Evolutionary conservation across 2,797 vertebrate genomes (phyloP), one percentile per base, ranked within the genome.

Genomic region (Helostoma temminkii): DNA sequence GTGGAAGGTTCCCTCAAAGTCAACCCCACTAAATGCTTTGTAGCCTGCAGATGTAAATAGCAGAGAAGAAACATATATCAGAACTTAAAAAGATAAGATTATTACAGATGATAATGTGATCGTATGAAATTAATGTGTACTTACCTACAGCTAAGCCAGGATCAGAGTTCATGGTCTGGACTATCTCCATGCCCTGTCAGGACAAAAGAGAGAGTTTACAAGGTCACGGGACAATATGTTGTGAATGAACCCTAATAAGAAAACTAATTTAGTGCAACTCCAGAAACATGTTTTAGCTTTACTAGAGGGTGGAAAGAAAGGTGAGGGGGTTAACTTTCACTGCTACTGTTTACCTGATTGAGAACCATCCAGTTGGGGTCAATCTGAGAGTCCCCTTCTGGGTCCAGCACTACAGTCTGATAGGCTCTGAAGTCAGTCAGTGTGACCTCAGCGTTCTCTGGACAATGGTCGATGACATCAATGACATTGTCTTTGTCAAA

Each of bases 141-240:
- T 30, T 90, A 98, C 98, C 98, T 47, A 99, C 97, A 83, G 98
- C 98, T 37, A 99, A 95, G 72, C 98, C 98, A 2, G 98, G 98
- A 85, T 99, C 98, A 6, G 98, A 99, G 93, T 99, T 99, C 97
- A 99, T 98, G 37, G 98, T 99, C 91, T 99, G 98, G 55, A 99
- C 96, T 63, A 99, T 99, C 90, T 99, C 98, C 94, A 94, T 95
- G 14, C 94, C 94, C 92, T 95, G 75, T 61, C 1, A 49, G 63
- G 32, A 66, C 16, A 59, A 73, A 60, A 50, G 12, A 66, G 16
- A 32, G 32, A 3, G 19, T 45, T 15, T 61, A 9, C 30, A 19
- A 4, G 36, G 11, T 45, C n/a, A 68, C 2, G 5, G 3, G 37
- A 56, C 18, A 12, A 55, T 39, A 28, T 34, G 10, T 26, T 52